These are phyloP conservation scores for Ophion slaviceki DNA, from an alignment of 2,888 invertebrate genomes.

Conservation along the genomic window DNA sequence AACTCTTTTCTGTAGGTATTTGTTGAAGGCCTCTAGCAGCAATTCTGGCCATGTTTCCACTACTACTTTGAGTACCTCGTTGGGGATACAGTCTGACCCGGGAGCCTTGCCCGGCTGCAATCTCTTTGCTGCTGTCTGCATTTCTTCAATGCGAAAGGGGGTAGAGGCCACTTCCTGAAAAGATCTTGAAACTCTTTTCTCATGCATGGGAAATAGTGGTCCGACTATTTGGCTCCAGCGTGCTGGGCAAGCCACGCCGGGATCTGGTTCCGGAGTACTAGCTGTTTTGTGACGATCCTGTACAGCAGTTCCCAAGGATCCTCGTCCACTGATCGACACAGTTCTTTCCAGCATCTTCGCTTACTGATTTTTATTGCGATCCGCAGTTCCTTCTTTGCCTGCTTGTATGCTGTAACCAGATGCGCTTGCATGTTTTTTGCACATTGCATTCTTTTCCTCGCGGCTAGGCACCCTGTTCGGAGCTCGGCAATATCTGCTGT, in stretches of 20 bases:
- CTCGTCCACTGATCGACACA: conserved; percentile 53
- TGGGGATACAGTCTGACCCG: conserved; percentile 6
- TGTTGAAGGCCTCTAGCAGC: no score
- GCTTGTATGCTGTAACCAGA: conserved; percentile 27
- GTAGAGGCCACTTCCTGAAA: background rate
- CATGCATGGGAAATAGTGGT: conserved; percentile 51
- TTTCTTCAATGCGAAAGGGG: background rate
- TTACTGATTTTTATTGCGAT: conserved; percentile 45
- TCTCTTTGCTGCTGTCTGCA: background rate
- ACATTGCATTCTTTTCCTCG: no score
- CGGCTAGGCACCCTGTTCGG: no score
- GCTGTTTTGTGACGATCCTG: conserved; percentile 56
- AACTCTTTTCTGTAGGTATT: no score
- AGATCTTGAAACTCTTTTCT: background rate
- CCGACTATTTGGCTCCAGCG: conserved; percentile 64
- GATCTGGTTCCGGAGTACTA: conserved; percentile 44
- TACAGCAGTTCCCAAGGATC: conserved; percentile 63
- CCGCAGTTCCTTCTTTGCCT: conserved; percentile 35
- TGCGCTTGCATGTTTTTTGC: background rate
- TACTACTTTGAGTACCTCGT: background rate
- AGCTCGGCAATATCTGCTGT: no score
- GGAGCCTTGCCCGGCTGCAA: conserved; percentile 11
- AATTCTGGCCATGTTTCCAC: background rate
- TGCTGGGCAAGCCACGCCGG: conserved; percentile 60
- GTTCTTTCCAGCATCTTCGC: conserved; percentile 44